Percentiles rank a stretch among this genome's conserved stretches.
Conservation (phyloP, 2,797 vertebrate species). For the Pangasius djambal region DNA sequence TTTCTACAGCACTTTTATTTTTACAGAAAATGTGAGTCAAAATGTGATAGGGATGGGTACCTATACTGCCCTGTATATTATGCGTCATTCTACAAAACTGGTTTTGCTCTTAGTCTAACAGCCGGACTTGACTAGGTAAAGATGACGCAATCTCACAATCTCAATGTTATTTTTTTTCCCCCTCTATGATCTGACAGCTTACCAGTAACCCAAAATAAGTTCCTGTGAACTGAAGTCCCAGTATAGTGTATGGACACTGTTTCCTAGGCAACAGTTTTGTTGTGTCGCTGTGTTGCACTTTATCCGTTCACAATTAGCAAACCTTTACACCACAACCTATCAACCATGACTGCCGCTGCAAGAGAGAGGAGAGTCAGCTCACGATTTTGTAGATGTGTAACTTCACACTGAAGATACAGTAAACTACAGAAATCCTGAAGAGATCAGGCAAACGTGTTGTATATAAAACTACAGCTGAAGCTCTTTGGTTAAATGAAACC, state of each 20-base stretch:
- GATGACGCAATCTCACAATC: background rate
- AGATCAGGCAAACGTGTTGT: background rate
- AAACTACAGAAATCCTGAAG: background rate
- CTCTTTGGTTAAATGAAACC: background rate
- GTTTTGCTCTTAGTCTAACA: background rate
- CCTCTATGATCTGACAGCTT: background rate
- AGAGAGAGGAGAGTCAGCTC: background rate
- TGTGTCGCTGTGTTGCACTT: background rate
- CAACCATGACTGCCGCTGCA: background rate
- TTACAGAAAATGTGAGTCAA: background rate
- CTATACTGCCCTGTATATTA: background rate
- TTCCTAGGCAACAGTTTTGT: slow-evolving; percentile 26
- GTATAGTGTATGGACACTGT: background rate
- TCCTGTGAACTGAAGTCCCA: background rate
- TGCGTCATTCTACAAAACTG: background rate
- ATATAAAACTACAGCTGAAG: background rate
- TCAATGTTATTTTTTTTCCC: background rate
- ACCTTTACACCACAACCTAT: background rate
- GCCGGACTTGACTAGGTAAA: background rate
- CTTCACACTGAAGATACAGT: background rate
- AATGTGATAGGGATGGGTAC: background rate
- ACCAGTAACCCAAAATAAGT: background rate
- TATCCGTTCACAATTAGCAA: background rate
- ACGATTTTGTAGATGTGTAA: background rate
- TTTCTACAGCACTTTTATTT: background rate